phyloP scores from a whole-genome alignment of 1,140 invertebrate genomes.

The Trichoplusia ni region DNA sequence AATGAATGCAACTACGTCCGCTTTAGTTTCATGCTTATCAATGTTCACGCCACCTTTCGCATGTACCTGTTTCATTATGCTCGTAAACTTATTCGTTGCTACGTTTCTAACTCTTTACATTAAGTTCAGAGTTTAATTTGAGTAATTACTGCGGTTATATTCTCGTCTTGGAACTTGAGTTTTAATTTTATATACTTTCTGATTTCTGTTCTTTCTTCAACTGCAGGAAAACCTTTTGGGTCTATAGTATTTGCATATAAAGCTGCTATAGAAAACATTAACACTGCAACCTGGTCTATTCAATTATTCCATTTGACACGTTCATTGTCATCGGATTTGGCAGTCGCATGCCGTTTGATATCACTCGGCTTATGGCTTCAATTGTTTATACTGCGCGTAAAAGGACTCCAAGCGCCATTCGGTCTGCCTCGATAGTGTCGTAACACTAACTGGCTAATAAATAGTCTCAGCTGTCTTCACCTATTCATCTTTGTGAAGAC shows the following conservation, averaged over 20 bases:
- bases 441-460: slow-evolving; percentile 6
- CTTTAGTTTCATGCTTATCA: slow-evolving; percentile 10
- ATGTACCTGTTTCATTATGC: slow-evolving; percentile 11
- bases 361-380: slow-evolving; percentile 19
- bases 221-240: too few species aligned
- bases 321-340: slow-evolving; percentile 46
- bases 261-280: background rate
- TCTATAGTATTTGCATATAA: background rate
- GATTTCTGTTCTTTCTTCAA: too few species aligned
- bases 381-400: slow-evolving; percentile 37
- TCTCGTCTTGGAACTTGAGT: too few species aligned
- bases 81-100: slow-evolving; percentile 17
- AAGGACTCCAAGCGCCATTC: slow-evolving; percentile 42
- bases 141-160: background rate
- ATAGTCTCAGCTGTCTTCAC: slow-evolving; percentile 13
- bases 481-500: background rate
- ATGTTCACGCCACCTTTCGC: slow-evolving; percentile 6
- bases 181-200: too few species aligned
- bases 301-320: slow-evolving; percentile 21
- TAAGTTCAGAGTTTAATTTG: background rate
- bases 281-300: background rate
- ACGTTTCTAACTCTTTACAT: slow-evolving; percentile 9
- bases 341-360: slow-evolving; percentile 32
- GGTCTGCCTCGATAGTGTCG: slow-evolving; percentile 36
- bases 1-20: slow-evolving; percentile 7